phyloP scores from a whole-genome alignment of 1,140 invertebrate genomes.

The Diorhabda elongata region DNA sequence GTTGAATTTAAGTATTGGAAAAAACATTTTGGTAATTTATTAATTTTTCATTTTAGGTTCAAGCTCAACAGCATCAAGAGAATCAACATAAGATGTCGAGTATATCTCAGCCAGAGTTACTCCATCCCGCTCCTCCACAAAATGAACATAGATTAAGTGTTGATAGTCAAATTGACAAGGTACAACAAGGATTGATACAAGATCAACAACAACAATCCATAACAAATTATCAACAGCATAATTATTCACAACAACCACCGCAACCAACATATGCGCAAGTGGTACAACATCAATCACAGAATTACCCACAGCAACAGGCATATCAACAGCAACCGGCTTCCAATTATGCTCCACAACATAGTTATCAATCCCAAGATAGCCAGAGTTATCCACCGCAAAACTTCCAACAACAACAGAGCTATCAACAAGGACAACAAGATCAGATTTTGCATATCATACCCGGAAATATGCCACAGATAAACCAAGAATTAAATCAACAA shows the following conservation, averaged over 20 bases:
- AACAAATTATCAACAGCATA: constrained; percentile 42
- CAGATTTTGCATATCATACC: constrained; percentile 9
- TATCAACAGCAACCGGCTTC: constrained; percentile 23
- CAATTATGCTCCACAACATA: constrained; percentile 14
- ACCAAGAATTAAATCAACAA: constrained; percentile 23
- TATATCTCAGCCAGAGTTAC: constrained; percentile 41
- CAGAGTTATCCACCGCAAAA: constrained; percentile 15
- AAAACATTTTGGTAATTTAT: not conserved
- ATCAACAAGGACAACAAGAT: constrained; percentile 22
- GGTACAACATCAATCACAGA: constrained; percentile 37
- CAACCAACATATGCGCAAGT: constrained; percentile 20
- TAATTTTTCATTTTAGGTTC: not conserved
- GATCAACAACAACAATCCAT: constrained; percentile 41
- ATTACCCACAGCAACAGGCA: constrained; percentile 23
- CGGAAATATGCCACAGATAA: not conserved
- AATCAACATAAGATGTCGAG: constrained; percentile 27
- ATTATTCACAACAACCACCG: constrained; percentile 29
- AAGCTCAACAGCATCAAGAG: constrained; percentile 18
- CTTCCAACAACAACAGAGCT: constrained; percentile 24
- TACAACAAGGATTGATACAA: constrained; percentile 29
- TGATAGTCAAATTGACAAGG: constrained; percentile 41
- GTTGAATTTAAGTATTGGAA: not conserved
- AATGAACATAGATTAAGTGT: constrained; percentile 41
- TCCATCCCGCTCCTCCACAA: constrained; percentile 30
- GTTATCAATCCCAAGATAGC: constrained; percentile 12